Evolutionary conservation across 2,888 invertebrate species (phyloP), one percentile per base, ranked within the genome.

Genomic region (Diloba caeruleocephala): DNA sequence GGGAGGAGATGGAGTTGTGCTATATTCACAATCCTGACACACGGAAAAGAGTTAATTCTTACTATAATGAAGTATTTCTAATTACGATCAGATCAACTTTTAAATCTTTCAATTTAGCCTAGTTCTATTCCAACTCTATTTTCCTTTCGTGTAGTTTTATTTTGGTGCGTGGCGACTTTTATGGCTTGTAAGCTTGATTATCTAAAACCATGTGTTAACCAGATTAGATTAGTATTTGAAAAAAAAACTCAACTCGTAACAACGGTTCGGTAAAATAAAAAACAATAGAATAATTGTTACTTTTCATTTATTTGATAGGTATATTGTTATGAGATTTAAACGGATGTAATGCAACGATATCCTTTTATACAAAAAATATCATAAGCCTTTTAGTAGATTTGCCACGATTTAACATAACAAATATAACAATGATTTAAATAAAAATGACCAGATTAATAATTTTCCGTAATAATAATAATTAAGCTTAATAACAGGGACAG

Each of bases 401-500:
- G 85, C 84, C 86, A 88, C 72, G 85, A 89, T 89, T 89, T 89
- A 84, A 88, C 77, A 87, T 87, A 91, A 90, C 90, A 91, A 91
- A 88, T 90, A 91, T 87, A 93, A 92, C 89, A 92, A 90, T 90
- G 90, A 88, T 92, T 91, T 92, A 91, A 92, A 92, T 90, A 88
- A 92, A 90, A 92, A 92, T 93, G 92, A 93, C 93, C 93, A 93
- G 93, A 93, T 93, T 93, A 93, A 91, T 92, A 89, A 86, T 87
- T 91, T 89, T 86, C 89, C 81, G 86, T 88, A 89, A 70, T 92
- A 88, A 90, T 88, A 88, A 89, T 88, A 89, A 79, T 72, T 65
- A 84, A 86, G 85, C 89, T 89, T 90, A 90, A 87, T 84, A 78
- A 81, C 85, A 88, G 76, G 85, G 91, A 91, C 90, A 90, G 85